Evolutionary conservation across 2,797 vertebrate genomes (phyloP).

Genomic region (Peromyscus eremicus): DNA sequence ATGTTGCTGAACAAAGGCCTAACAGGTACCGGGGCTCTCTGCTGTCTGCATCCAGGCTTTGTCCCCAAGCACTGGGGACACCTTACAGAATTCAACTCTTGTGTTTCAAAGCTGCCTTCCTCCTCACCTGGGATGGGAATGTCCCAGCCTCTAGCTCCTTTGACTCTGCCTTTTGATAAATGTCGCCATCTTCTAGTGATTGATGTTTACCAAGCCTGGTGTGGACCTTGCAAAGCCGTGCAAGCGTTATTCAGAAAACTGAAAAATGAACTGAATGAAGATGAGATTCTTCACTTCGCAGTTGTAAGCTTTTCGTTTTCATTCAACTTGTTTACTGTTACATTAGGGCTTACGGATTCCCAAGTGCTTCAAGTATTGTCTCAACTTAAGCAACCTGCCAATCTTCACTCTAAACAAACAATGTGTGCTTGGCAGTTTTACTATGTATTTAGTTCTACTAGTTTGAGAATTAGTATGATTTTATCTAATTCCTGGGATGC

Average conservation of each 20-base stretch:
- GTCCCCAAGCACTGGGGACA: not conserved
- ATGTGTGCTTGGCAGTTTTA: not conserved
- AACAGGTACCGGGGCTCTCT: conserved; percentile 84
- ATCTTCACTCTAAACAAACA: not conserved
- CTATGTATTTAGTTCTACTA: not conserved
- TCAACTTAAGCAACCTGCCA: not conserved
- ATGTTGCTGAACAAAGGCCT: conserved; percentile 87
- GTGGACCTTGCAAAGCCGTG: conserved; percentile 90
- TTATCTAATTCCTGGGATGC: not conserved
- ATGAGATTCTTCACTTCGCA: conserved; percentile 87
- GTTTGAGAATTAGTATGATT: conserved; percentile 14
- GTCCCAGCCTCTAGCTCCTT: not conserved
- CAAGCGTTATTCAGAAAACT: conserved; percentile 86
- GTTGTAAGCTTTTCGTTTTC: conserved; percentile 84
- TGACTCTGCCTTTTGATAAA: not conserved
- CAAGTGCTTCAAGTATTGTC: not conserved
- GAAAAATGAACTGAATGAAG: conserved; percentile 86
- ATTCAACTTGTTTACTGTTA: not conserved
- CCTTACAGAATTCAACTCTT: no score
- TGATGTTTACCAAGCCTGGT: conserved; percentile 90
- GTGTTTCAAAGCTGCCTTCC: not conserved
- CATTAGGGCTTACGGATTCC: not conserved
- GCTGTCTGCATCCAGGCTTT: fast-evolving
- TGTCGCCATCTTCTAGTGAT: conserved; percentile 84
- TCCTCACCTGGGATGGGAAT: not conserved